Base-by-base conservation (phyloP, 2,888 invertebrate species). In the Tanytarsus gracilentus region DNA sequence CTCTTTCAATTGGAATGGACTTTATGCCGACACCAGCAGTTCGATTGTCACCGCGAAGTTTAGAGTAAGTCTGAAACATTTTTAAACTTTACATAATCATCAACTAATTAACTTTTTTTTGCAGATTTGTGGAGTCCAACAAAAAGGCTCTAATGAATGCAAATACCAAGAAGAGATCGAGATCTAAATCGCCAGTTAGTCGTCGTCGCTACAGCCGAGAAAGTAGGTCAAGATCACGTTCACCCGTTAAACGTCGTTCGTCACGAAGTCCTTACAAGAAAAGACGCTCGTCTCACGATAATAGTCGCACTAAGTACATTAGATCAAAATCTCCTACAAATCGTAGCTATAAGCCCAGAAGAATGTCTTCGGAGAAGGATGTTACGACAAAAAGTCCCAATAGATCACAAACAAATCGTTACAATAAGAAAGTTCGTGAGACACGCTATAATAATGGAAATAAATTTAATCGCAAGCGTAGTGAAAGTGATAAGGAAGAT, bases 181-280 rank as follows among this genome's bases (percentile, higher is more conserved):
- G 61, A 26, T 55, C 62, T 9, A 58, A 39, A 29, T 60, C 63
- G 8, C 61, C 61, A 4, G 61, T 61, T 2, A 44, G 59, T 30
- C 30, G 8, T 23, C 61, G 59, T 3, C 11, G 36, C n/a, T 18
- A n/a, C n/a, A n/a, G n/a, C n/a, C n/a, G n/a, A n/a, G n/a, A n/a
- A n/a, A n/a, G 44, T 6, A 9, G 40, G 11, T 40, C 48, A 21
- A 51, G 51, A 30, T 30, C 51, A 30, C 27, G 51, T 6, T 51
- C 51, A 2, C 30, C 51, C 14, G 21, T 23, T 30, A 27, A 51
- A 29, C 16, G 8, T 26, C 39, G 18, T 27, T 40, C n/a, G 9
- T n/a, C 49, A 49, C 18, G 9, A 50, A 27, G 23, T 33, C 33
- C 53, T 23, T 44, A 44, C 11, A 33, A 5, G 5, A 16, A 40